Evolutionary conservation across 2,797 vertebrate species (phyloP).

Genomic region (Epinephelus awoara): DNA sequence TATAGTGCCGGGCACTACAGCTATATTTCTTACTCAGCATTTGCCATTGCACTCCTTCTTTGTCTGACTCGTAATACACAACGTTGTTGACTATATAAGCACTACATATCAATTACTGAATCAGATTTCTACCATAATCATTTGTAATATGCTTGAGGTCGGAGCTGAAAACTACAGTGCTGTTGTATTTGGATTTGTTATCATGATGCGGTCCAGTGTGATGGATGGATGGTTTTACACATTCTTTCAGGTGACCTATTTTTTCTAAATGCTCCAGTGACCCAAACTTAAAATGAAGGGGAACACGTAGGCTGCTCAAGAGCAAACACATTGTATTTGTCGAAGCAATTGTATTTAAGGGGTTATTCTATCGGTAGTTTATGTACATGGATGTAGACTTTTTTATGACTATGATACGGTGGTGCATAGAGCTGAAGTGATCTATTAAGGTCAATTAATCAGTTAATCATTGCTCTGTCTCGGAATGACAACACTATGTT

Average conservation of each 20-base stretch:
- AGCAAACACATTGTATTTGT: not conserved
- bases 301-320: not conserved
- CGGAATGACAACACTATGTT: not conserved
- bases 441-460: not conserved
- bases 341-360: not conserved
- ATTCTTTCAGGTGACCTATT: not conserved
- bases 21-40: not conserved
- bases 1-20: not conserved
- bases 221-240: not conserved
- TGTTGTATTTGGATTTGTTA: not conserved
- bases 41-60: not conserved
- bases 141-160: not conserved
- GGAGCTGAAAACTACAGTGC: not conserved
- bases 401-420: not conserved
- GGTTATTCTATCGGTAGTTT: not conserved
- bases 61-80: not conserved
- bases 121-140: not conserved
- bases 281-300: not conserved
- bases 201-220: not conserved
- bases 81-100: not conserved
- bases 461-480: not conserved
- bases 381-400: not conserved
- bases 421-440: not conserved
- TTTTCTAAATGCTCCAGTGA: slow-evolving; percentile 3
- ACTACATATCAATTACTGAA: not conserved